phyloP scores from a whole-genome alignment of 2,797 vertebrate genomes.

The Poeciliopsis gracilis region DNA sequence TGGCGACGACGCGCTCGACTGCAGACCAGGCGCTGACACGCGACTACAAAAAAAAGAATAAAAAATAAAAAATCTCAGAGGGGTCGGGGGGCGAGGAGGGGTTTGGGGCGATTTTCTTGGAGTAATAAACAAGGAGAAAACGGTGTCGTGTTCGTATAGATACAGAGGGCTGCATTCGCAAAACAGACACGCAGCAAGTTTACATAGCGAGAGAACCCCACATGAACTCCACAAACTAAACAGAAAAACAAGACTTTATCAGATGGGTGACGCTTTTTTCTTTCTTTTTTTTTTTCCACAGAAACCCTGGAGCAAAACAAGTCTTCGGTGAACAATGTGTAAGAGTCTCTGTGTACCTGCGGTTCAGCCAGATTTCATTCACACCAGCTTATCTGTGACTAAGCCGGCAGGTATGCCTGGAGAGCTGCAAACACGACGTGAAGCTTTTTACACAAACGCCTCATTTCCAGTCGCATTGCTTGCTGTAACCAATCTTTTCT shows the following conservation, averaged over 20 bases:
- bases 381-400: slow-evolving; percentile 18
- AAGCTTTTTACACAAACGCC: not conserved
- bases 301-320: not conserved
- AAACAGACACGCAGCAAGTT: not conserved
- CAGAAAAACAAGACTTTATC: slow-evolving; percentile 4
- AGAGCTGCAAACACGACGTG: too few relatives aligned
- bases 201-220: not conserved
- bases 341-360: not conserved
- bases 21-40: slow-evolving; percentile 52
- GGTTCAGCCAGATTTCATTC: not conserved
- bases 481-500: not conserved
- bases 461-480: not conserved
- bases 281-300: not conserved
- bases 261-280: not conserved
- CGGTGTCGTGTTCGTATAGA: slow-evolving; percentile 40
- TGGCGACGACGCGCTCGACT: slow-evolving; percentile 39
- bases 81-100: not conserved
- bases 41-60: slow-evolving; percentile 25
- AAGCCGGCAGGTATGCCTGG: slow-evolving; percentile 13
- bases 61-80: too few relatives aligned
- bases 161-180: slow-evolving; percentile 9
- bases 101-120: slow-evolving; percentile 38
- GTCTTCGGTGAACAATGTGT: not conserved
- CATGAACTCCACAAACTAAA: too few relatives aligned
- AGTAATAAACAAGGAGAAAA: slow-evolving; percentile 37